Evolutionary conservation across 2,888 invertebrate species (phyloP).

Genomic region (Anagyrus pseudococci): DNA sequence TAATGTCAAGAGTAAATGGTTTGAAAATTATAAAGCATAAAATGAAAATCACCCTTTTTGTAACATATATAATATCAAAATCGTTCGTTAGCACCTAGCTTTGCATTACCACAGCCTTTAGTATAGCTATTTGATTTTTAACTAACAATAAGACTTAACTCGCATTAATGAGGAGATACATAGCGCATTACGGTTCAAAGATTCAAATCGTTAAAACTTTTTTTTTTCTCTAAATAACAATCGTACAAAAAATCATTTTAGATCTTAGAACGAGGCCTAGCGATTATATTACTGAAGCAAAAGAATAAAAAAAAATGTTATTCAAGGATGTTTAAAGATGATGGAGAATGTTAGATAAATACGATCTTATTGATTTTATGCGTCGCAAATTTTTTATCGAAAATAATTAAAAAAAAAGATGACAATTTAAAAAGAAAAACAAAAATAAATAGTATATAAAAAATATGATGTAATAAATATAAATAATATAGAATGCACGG

Average conservation of each 20-base stretch:
- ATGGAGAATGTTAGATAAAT: conserved; percentile 13
- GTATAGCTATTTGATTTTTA: conserved; percentile 26
- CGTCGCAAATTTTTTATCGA: conserved; percentile 31
- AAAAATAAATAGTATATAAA: conserved; percentile 30
- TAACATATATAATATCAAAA: too few species aligned
- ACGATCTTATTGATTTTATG: conserved; percentile 24
- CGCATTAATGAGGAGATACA: conserved; percentile 2
- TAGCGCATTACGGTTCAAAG: neutral
- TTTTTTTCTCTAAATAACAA: conserved; percentile 27
- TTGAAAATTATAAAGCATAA: too few species aligned
- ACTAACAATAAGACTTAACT: conserved; percentile 12
- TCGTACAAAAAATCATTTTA: conserved; percentile 30
- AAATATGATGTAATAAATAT: conserved; percentile 16
- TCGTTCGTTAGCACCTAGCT: conserved; percentile 29
- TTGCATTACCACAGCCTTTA: conserved; percentile 12
- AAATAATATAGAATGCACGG: conserved; percentile 23
- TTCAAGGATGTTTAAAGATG: conserved; percentile 1
- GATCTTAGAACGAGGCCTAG: conserved; percentile 36
- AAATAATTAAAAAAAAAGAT: neutral
- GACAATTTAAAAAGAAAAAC: neutral
- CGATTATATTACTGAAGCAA: conserved; percentile 7
- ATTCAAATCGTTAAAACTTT: conserved; percentile 11
- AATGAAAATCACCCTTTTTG: conserved; percentile 47
- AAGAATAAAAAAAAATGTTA: neutral
- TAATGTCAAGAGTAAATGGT: too few species aligned